phyloP scores from a whole-genome alignment of 2,797 vertebrate genomes.

The Acestrorhynchus altus region DNA sequence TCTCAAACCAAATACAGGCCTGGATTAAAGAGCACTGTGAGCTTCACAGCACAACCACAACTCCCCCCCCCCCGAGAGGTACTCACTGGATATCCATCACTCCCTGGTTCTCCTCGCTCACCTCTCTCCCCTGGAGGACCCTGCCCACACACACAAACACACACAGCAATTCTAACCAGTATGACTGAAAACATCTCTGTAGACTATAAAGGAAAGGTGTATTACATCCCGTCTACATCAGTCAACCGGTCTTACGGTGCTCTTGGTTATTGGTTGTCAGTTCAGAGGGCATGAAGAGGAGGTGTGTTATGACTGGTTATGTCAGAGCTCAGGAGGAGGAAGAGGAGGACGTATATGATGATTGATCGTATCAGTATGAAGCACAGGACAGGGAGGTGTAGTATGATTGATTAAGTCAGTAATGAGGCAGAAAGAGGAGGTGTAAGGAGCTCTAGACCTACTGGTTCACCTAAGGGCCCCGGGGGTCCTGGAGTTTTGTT shows the following conservation, averaged over 20 bases:
- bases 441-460: constrained; percentile 94
- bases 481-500: constrained; percentile 85
- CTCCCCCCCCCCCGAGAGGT: no score
- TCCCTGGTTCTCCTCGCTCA: constrained; percentile 89
- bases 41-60: no score
- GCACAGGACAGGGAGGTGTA: no score
- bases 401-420: constrained; percentile 6
- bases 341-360: constrained; percentile 70
- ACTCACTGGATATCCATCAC: constrained; percentile 87
- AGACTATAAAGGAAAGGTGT: background rate
- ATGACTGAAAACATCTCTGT: background rate
- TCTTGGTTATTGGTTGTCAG: background rate
- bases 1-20: no score
- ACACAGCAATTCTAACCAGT: constrained; percentile 16
- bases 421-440: constrained; percentile 62
- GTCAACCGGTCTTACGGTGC: no score
- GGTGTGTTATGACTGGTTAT: constrained; percentile 1
- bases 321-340: constrained; percentile 45
- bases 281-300: background rate
- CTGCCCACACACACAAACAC: constrained; percentile 72
- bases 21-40: no score
- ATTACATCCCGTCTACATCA: background rate
- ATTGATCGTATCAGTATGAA: no score
- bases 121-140: constrained; percentile 86
- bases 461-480: constrained; percentile 99